These are phyloP conservation scores for Cosmorhoe ocellata DNA, from an alignment of 2,888 invertebrate genomes.

Conservation along the genomic window DNA sequence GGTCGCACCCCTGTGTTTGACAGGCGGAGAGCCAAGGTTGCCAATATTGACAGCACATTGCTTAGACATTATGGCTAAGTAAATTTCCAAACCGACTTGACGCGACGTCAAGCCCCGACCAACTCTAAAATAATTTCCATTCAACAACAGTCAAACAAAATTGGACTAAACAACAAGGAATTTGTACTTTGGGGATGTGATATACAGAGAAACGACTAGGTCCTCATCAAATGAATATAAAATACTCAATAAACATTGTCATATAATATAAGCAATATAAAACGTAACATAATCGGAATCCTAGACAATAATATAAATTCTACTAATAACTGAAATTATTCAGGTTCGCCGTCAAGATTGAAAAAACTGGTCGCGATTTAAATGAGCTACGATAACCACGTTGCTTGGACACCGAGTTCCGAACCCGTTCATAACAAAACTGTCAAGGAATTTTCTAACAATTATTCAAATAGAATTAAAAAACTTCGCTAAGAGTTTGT, in stretches of 20 bases:
- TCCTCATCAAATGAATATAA: slow-evolving; percentile 82
- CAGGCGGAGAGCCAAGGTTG: slow-evolving; percentile 25
- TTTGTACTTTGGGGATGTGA: slow-evolving; percentile 84
- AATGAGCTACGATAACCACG: slow-evolving; percentile 50
- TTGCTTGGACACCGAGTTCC: slow-evolving; percentile 41
- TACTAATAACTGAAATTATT: slow-evolving; percentile 80
- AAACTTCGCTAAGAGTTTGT: slow-evolving; percentile 76
- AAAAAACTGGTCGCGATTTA: slow-evolving; percentile 48
- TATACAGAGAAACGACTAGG: slow-evolving; percentile 83
- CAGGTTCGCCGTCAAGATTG: slow-evolving; percentile 61
- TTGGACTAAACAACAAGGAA: slow-evolving; percentile 84
- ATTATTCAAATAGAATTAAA: slow-evolving; percentile 75
- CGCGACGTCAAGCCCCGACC: slow-evolving; percentile 40
- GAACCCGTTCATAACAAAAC: slow-evolving; percentile 58
- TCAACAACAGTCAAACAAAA: slow-evolving; percentile 82
- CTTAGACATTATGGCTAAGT: slow-evolving; percentile 37
- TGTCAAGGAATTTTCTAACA: slow-evolving; percentile 75
- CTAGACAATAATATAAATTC: slow-evolving; percentile 80
- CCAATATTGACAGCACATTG: slow-evolving; percentile 31
- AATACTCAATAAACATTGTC: slow-evolving; percentile 81
- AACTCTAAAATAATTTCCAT: slow-evolving; percentile 78
- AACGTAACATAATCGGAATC: slow-evolving; percentile 82
- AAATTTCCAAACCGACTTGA: slow-evolving; percentile 38
- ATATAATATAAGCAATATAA: slow-evolving; percentile 82
- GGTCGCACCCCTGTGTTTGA: slow-evolving; percentile 13